Conservation (phyloP, 2,797 vertebrate species). For the Alfaro cultratus region DNA sequence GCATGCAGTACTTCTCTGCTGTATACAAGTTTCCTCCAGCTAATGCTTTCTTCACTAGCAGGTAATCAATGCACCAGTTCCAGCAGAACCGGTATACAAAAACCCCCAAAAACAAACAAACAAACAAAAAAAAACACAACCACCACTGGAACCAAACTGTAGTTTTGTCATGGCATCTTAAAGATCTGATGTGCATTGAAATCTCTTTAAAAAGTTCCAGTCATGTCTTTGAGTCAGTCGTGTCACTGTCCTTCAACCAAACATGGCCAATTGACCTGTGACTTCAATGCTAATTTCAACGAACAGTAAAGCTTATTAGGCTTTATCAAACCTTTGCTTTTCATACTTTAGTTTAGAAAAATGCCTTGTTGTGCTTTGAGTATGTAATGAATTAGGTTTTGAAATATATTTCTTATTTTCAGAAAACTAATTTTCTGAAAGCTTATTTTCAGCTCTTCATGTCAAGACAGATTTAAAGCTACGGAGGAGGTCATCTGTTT, state of each 20-base stretch:
- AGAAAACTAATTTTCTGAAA: background rate
- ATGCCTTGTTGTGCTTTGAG: background rate
- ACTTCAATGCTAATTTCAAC: constrained; percentile 16
- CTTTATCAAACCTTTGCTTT: background rate
- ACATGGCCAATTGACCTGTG: constrained; percentile 24
- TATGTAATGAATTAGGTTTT: background rate
- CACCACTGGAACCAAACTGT: constrained; percentile 3
- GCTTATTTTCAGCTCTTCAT: background rate
- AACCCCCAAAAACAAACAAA: background rate
- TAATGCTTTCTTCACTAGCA: constrained; percentile 20
- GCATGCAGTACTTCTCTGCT: constrained; percentile 45
- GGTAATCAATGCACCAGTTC: constrained; percentile 28
- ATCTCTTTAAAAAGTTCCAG: constrained; percentile 5
- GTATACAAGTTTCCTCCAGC: constrained; percentile 38
- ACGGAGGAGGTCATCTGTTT: background rate
- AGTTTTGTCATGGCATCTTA: background rate
- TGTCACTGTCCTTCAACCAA: constrained; percentile 1
- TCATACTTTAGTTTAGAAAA: background rate
- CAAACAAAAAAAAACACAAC: background rate
- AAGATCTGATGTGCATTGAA: background rate
- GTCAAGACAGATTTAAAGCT: background rate
- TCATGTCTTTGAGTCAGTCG: background rate
- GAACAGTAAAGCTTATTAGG: background rate
- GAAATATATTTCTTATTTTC: background rate
- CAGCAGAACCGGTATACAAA: constrained; percentile 14